These are phyloP conservation scores for Dinocampus coccinellae DNA, from an alignment of 2,888 invertebrate genomes.

Conservation along the genomic window DNA sequence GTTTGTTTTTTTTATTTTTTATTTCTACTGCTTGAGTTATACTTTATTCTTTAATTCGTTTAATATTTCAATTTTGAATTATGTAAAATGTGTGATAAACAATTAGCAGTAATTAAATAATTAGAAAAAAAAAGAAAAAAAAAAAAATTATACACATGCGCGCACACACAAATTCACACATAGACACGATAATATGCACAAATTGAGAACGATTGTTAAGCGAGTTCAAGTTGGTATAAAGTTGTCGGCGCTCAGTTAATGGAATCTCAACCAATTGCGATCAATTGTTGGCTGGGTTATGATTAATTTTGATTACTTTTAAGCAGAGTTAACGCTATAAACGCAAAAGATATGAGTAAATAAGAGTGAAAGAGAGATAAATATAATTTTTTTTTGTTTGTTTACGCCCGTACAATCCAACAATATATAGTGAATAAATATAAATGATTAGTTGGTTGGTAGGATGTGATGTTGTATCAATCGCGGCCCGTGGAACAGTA, in stretches of 20 bases:
- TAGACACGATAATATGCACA: slow-evolving; percentile 37
- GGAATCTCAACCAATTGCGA: slow-evolving; percentile 67
- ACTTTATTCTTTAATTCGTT: background rate
- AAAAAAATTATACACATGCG: background rate
- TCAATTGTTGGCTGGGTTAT: slow-evolving; percentile 67
- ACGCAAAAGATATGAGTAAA: slow-evolving; percentile 49
- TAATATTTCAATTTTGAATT: too few relatives aligned
- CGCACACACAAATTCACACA: slow-evolving; percentile 43
- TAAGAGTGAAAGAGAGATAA: slow-evolving; percentile 58
- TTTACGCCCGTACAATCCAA: background rate
- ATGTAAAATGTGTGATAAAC: background rate
- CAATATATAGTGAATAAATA: slow-evolving; percentile 12
- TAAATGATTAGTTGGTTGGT: background rate
- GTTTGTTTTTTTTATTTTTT: background rate
- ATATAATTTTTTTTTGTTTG: background rate
- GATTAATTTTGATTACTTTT: slow-evolving; percentile 68
- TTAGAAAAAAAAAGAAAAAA: too few relatives aligned
- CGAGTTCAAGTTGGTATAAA: slow-evolving; percentile 24
- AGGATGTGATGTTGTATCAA: slow-evolving; percentile 1
- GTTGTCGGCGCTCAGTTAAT: slow-evolving; percentile 50
- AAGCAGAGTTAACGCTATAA: slow-evolving; percentile 65
- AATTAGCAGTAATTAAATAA: background rate
- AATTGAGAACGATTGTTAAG: slow-evolving; percentile 26
- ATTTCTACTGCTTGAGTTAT: background rate
- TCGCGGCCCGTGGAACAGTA: slow-evolving; percentile 16